These are phyloP conservation scores for Amphiduros pacificus DNA, from an alignment of 2,888 invertebrate genomes.

Conservation along the genomic window DNA sequence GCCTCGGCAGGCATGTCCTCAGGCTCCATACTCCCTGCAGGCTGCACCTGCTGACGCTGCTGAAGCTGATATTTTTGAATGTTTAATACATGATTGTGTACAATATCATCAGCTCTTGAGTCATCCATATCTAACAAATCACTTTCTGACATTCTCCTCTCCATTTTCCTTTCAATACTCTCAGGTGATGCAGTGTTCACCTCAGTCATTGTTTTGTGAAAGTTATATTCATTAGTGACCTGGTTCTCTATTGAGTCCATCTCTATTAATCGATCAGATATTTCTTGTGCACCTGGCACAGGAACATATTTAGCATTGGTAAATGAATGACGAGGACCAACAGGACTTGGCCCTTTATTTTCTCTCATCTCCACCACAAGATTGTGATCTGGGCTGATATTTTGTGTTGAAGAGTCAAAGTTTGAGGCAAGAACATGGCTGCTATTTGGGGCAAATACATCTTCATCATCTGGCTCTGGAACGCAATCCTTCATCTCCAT, in stretches of 20 bases:
- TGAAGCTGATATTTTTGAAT: too few species aligned
- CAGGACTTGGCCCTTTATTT: background rate
- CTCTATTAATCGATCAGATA: background rate
- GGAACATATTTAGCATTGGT: constrained; percentile 3
- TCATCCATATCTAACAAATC: too few species aligned
- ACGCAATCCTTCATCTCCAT: constrained; percentile 13
- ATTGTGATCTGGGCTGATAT: too few species aligned
- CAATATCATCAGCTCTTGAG: too few species aligned
- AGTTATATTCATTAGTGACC: background rate
- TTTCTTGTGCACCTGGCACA: constrained; percentile 8
- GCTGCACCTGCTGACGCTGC: too few species aligned
- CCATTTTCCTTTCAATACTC: too few species aligned
- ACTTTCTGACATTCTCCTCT: too few species aligned
- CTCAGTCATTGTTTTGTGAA: background rate
- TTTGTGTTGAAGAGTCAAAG: background rate
- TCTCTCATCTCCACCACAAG: background rate
- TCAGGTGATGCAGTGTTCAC: too few species aligned
- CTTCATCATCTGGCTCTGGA: background rate
- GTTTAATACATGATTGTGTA: too few species aligned
- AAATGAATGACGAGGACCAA: constrained; percentile 5
- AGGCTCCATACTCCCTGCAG: too few species aligned
- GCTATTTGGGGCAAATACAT: background rate
- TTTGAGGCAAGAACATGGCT: background rate
- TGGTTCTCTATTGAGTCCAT: background rate
- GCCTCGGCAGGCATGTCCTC: too few species aligned